Evolutionary conservation across 2,113 vertebrate genomes (phyloP), one percentile per base, ranked within the genome.

Genomic region (Bufo bufo): DNA sequence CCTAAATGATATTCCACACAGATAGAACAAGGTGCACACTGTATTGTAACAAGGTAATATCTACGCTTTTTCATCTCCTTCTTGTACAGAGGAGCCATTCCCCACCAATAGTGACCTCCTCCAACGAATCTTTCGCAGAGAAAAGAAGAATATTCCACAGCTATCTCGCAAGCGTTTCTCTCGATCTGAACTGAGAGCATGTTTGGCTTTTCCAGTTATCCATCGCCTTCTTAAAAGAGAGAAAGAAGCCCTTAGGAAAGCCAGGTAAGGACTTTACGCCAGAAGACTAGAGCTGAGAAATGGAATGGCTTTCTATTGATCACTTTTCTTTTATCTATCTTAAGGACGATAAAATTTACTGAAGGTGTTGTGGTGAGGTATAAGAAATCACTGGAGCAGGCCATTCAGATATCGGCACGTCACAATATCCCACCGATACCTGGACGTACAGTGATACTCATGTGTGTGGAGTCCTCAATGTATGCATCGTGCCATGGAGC

Each of bases 401-500:
- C 97, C 0, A 86, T 97, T n/a, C 93, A 94, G 92, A 89, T 97
- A 87, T 95, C 97, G 1, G 96, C 95, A 82, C 93, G 90, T 3
- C 93, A 96, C 90, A 98, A 95, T 47, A 90, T 98, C 49, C 94
- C 97, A 0, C 97, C 94, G 0, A 92, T 98, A 1, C 95, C 97
- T 0, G 97, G 97, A 61, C 93, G 93, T 54, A 97, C 96, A 2
- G 50, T 96, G 9, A 89, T 98, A 86, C 20, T 96, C n/a, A 92
- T 95, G 23, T 0, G 19, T 14, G 0, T 4, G 0, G 0, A 0
- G 12, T 0, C n/a, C 0, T 0, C 0, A 0, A 0, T 47, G 0
- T 0, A 23, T 0, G 0, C 0, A 0, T 0, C 65, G 0, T 92
- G 59, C 72, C 74, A 45, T 10, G 47, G 78, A 75, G 91, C 90